Evolutionary conservation across 2,888 invertebrate species (phyloP).

Genomic region (Melipona bicolor): DNA sequence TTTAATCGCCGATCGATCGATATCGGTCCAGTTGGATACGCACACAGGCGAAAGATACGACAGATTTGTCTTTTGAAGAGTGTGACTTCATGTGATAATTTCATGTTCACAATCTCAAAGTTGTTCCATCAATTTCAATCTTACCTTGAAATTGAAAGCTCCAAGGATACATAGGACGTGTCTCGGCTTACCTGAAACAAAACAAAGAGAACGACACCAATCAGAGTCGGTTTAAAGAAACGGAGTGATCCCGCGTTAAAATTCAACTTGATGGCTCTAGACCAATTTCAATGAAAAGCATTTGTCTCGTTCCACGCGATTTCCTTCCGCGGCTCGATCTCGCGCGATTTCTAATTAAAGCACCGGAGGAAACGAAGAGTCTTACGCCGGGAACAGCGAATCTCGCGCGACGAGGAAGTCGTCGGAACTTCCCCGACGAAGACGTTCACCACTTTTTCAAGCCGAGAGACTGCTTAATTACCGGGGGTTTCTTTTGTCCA

Average conservation of each 20-base stretch:
- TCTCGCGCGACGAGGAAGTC: not conserved
- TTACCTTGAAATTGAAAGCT: not conserved
- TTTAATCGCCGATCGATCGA: not conserved
- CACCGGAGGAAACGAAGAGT: not conserved
- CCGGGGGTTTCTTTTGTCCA: constrained; percentile 53
- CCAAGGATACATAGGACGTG: not conserved
- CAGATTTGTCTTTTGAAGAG: not conserved
- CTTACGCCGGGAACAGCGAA: not conserved
- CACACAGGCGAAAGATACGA: not conserved
- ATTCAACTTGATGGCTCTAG: too few relatives aligned
- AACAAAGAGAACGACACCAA: not conserved
- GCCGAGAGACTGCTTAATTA: constrained; percentile 56
- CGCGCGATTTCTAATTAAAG: not conserved
- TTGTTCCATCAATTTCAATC: not conserved
- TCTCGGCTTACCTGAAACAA: not conserved
- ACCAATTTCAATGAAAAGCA: not conserved
- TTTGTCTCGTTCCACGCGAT: not conserved
- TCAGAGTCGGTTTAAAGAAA: not conserved
- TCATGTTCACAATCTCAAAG: too few relatives aligned
- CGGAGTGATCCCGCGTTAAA: too few relatives aligned
- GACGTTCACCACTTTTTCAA: constrained; percentile 45
- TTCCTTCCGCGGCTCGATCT: not conserved
- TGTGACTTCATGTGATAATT: too few relatives aligned
- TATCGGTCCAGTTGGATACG: not conserved
- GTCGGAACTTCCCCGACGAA: constrained; percentile 4